Percentiles rank a stretch among this genome's conserved stretches.
Evolutionary conservation across 2,888 invertebrate genomes (phyloP).

Genomic region (Stenoptilia bipunctidactyla): DNA sequence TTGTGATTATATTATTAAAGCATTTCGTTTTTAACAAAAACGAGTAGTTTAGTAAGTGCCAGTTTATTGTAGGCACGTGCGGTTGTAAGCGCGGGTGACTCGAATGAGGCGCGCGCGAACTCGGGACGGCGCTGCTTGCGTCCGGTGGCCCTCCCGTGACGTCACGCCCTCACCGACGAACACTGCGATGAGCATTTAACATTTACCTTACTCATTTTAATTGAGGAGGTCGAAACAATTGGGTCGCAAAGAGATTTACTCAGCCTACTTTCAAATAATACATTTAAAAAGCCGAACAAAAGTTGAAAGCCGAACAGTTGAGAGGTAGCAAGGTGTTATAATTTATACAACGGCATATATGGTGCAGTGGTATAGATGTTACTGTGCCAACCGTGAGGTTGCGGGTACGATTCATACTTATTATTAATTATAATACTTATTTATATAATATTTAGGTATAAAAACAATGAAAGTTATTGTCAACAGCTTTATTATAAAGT

Average conservation of each 20-base stretch:
- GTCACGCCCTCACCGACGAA: slow-evolving; percentile 29
- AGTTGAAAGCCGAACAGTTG: too few relatives aligned
- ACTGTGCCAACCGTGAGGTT: too few relatives aligned
- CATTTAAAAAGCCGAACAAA: too few relatives aligned
- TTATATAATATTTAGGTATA: too few relatives aligned
- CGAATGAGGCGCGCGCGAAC: slow-evolving; percentile 22
- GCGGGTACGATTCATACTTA: too few relatives aligned
- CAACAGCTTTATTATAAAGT: too few relatives aligned
- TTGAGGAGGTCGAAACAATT: slow-evolving; percentile 66
- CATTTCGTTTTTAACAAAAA: slow-evolving; percentile 2
- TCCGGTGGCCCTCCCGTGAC: slow-evolving; percentile 37
- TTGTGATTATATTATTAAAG: too few relatives aligned
- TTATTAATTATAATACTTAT: too few relatives aligned
- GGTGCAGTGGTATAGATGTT: too few relatives aligned
- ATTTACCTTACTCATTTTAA: slow-evolving; percentile 66
- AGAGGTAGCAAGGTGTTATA: too few relatives aligned
- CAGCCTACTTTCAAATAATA: slow-evolving; percentile 18
- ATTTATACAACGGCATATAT: too few relatives aligned
- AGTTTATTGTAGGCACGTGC: slow-evolving; percentile 37
- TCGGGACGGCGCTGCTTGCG: slow-evolving; percentile 40
- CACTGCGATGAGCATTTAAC: slow-evolving; percentile 25
- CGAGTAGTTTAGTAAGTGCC: slow-evolving; percentile 27
- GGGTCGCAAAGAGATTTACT: slow-evolving; percentile 54
- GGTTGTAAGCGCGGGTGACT: slow-evolving; percentile 18
- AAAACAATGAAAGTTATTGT: too few relatives aligned